Evolutionary conservation across 2,797 vertebrate genomes (phyloP).

Genomic region (Cryptoprocta ferox): DNA sequence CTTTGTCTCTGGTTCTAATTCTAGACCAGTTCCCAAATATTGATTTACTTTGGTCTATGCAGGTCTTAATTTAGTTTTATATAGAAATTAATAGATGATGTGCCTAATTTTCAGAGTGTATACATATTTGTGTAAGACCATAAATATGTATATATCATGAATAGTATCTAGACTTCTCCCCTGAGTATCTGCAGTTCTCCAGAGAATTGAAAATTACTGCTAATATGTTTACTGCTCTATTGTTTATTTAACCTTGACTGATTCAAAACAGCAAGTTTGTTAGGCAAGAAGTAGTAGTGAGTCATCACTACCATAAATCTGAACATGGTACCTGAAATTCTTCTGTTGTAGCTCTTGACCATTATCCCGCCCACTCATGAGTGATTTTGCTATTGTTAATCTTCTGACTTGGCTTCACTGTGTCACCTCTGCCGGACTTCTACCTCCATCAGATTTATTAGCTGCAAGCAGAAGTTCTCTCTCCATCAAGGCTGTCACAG

Average conservation of each 20-base stretch:
- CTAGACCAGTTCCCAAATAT: background rate
- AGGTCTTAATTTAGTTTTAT: background rate
- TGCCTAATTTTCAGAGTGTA: background rate
- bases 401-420: background rate
- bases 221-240: background rate
- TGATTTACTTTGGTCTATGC: background rate
- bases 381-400: slow-evolving; percentile 29
- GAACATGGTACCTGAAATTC: background rate
- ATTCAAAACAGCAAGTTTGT: background rate
- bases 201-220: background rate
- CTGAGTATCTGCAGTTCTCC: background rate
- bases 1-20: background rate
- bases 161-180: background rate
- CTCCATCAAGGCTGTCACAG: background rate
- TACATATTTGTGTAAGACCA: background rate
- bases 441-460: slow-evolving; percentile 26
- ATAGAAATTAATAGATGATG: background rate
- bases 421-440: slow-evolving; percentile 7
- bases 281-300: background rate
- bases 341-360: background rate
- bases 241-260: slow-evolving; percentile 27
- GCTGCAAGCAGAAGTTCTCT: background rate
- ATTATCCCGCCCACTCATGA: background rate
- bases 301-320: background rate
- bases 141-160: background rate